Evolutionary conservation across 2,113 vertebrate species (phyloP), one percentile per base, ranked within the genome.

Genomic region (Saccopteryx leptura): DNA sequence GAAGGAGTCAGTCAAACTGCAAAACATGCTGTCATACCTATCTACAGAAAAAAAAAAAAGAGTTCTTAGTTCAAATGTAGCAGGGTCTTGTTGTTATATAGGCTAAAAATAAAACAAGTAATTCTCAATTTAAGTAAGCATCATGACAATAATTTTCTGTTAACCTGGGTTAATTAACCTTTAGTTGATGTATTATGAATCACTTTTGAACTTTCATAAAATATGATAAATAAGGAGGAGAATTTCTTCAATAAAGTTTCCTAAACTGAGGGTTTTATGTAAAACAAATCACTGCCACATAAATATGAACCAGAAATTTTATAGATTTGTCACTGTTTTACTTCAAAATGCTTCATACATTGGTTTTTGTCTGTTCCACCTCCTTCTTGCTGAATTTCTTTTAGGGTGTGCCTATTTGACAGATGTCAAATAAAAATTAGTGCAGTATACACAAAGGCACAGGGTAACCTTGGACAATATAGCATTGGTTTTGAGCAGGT

Each of bases 131-230:
- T 86, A 94, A 52, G 26, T 93, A 54, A 76, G 19, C 50, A 81
- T 79, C 28, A 52, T 87, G 28, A 76, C 21, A 93, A 31, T 87
- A 68, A 86, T 96, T 95, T 91, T 31, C 21, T 68, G 17, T 72
- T 90, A 95, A 94, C 69, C 61, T 71, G 84, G 15, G 82, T 72
- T 81, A 94, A 94, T 88, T 93, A 96, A 83, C 63, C 88, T 94
- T 84, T 33, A 95, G 93, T 46, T 93, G 63, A 68, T 81, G 10
- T 48, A 81, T 74, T 78, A 63, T 88, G 19, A 90, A 65, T 95
- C 91, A 50, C 71, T 96, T 95, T 76, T 88, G 26, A 79, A 83
- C 65, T 87, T 87, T 95, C 65, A 92, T 68, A 95, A 93, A 92
- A 87, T 75, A 48, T 90, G 39, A 68, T 93, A 90, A 88, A 61